Base-by-base conservation (phyloP, 2,113 vertebrate species). In the Grammomys surdaster region DNA sequence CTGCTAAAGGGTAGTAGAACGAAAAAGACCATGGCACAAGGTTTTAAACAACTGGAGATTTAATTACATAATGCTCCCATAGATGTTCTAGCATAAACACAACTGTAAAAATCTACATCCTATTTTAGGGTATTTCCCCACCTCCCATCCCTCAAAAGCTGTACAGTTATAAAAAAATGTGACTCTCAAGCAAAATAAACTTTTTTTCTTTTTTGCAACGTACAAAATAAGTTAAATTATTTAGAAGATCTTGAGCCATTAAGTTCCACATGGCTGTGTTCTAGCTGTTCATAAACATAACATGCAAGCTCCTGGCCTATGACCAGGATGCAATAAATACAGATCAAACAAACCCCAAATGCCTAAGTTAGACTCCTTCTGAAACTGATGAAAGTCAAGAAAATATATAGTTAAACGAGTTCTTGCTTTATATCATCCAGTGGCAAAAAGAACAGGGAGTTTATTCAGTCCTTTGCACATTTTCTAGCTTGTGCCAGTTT, bases 221-320 rank as follows among this genome's bases (percentile, higher is more conserved):
- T 98, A 98, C 97, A 98, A 98, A 98, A 98, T 98, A 98, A 98
- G 94, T 98, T 98, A 98, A 98, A 97, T 95, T 96, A 97, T 97
- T 98, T 97, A 91, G 95, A 98, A 97, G 82, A 70, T 11, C 12
- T 94, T 95, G 95, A 97, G 98, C 91, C 95, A 88, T 98, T 94
- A 93, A 48, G 75, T 94, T 96, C 92, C 97, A 97, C 95, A 95
- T 89, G 90, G 94, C 89, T 96, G 91, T 97, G 51, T 70, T 95
- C 96, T 90, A 95, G 91, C 96, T 84, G 87, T 85, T 73, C 19
- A 60, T 90, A 63, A 51, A 77, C 92, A 88, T 93, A 90, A 97
- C 96, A 96, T 88, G 93, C 48, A 98, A 82, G 82, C 97, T 75
- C 56, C 92, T 88, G 93, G 69, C 94, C 90, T 95, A 96, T 86